Evolutionary conservation across 2,113 vertebrate genomes (phyloP).

Genomic region (Athene cunicularia): DNA sequence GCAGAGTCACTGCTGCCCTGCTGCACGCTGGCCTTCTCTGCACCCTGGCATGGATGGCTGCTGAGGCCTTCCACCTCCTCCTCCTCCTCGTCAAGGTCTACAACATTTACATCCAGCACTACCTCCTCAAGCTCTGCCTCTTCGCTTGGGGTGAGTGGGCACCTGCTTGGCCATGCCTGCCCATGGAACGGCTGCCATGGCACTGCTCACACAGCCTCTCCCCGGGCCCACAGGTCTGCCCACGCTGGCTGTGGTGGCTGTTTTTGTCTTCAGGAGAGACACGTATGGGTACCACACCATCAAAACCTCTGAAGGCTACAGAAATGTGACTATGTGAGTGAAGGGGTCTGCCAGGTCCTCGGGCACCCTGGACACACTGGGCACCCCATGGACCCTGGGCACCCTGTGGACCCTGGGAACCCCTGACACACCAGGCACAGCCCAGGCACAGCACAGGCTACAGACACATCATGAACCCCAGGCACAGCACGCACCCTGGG

Average conservation of each 20-base stretch:
- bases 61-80: neutral
- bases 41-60: neutral
- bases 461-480: no score
- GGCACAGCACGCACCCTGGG: no score
- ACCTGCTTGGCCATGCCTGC: neutral
- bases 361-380: neutral
- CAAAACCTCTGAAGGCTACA: neutral
- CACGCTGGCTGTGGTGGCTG: neutral
- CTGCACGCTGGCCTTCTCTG: neutral
- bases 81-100: neutral
- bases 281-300: neutral
- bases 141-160: neutral
- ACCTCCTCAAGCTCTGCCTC: constrained; percentile 4
- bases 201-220: neutral
- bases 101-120: neutral
- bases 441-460: neutral
- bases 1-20: neutral
- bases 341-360: neutral
- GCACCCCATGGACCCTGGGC: no score
- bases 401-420: no score
- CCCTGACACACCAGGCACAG: neutral
- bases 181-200: accelerated
- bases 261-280: neutral
- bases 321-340: neutral
- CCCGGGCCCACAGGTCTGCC: neutral